Evolutionary conservation across 2,888 invertebrate genomes (phyloP), one percentile per base, ranked within the genome.

Genomic region (Xestia ashworthii): DNA sequence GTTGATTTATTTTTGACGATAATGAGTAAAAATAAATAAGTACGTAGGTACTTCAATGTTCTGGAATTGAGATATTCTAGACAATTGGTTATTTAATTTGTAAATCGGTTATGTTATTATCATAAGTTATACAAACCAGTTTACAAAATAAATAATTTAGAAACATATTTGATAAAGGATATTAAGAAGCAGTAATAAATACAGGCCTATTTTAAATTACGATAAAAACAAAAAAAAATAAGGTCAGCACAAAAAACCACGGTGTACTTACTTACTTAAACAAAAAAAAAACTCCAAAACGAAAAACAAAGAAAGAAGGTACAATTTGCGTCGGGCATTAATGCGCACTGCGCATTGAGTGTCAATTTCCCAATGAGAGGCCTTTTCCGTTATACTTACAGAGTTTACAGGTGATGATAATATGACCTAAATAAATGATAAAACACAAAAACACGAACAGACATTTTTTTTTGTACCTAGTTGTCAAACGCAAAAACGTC

Each of bases 321-420:
- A 65, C 8, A 69, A 70, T 50, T 44, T 38, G 5, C 16, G 11
- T 50, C 44, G 5, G 32, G 16, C 12, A 60, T 78, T 58, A 19
- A 79, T 77, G 48, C 76, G 70, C 76, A 77, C 19, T 78, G 79
- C 76, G 79, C 58, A 78, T 69, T 48, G 14, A 78, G 32, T 50
- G 22, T 32, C 50, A 38, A 80, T 70, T 70, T 38, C 44, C 11
- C n/a, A 66, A 62, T 62, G 55, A n/a, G 11, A 48, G 25, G 67
- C 25, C 1, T 25, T 46, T 55, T 55, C 32, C 78, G 53, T 50
- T 76, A 46, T 41, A 50, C 41, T 48, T 38, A 73, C 44, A 55
- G 41, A 65, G 44, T 44, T 44, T 16, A 69, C 41, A 78, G 69
- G 78, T 67, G 58, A 50, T 44, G 11, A 44, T 60, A 65, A 14